phyloP scores from a whole-genome alignment of 2,888 invertebrate species.

The Cistogaster globosa region DNA sequence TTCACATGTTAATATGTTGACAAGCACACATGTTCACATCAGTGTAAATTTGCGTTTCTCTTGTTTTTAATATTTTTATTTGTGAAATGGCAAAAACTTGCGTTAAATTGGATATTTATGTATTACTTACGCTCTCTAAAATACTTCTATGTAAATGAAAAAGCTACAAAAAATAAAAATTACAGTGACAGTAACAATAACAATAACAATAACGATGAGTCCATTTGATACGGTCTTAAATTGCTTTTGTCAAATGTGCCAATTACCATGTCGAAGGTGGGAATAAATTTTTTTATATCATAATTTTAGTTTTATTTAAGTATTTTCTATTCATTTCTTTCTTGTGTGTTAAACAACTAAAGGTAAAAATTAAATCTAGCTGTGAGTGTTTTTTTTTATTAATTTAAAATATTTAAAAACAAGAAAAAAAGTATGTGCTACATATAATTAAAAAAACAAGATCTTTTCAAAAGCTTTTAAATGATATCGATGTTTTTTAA shows the following conservation, averaged over 20 bases:
- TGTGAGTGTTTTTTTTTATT: too few species aligned
- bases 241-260: conserved; percentile 76
- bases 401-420: too few species aligned
- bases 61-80: background rate
- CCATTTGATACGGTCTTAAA: conserved; percentile 76
- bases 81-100: background rate
- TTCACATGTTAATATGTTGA: background rate
- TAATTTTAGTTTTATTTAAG: conserved; percentile 15
- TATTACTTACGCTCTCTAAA: conserved; percentile 15
- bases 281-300: conserved; percentile 51
- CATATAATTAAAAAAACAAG: too few species aligned
- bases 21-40: background rate
- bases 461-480: too few species aligned
- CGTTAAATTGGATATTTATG: conserved; percentile 47
- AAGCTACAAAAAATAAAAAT: conserved; percentile 12
- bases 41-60: conserved; percentile 1
- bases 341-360: too few species aligned
- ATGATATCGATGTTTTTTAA: too few species aligned
- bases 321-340: conserved; percentile 3
- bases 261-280: conserved; percentile 76
- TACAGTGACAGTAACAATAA: conserved; percentile 59
- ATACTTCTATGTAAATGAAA: conserved; percentile 10
- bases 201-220: conserved; percentile 71
- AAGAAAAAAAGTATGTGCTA: too few species aligned
- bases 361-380: too few species aligned